phyloP scores from a whole-genome alignment of 1,140 invertebrate genomes.

The Drosophila sproati region DNA sequence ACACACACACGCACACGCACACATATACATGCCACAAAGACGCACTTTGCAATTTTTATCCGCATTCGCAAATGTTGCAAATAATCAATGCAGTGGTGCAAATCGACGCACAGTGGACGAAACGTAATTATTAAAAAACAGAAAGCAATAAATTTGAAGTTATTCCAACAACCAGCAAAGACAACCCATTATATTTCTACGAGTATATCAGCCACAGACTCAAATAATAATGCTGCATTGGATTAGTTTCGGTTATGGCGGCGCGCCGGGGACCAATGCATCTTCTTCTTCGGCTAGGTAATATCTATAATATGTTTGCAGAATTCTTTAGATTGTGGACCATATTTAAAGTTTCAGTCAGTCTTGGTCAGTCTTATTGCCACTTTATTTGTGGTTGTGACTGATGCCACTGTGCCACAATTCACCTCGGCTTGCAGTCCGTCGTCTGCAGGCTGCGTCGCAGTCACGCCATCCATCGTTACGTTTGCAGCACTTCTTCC shows the following conservation, averaged over 20 bases:
- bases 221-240: too few relatives aligned
- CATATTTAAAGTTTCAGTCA: too few relatives aligned
- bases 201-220: too few relatives aligned
- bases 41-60: constrained; percentile 29
- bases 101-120: constrained; percentile 9
- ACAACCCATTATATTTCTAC: too few relatives aligned
- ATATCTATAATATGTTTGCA: too few relatives aligned
- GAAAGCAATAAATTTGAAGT: background rate
- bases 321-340: too few relatives aligned
- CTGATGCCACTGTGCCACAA: constrained; percentile 10
- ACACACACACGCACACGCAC: background rate
- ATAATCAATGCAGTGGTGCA: constrained; percentile 24
- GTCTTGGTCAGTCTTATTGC: background rate
- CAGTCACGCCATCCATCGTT: constrained; percentile 40
- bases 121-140: background rate
- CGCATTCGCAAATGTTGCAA: constrained; percentile 20
- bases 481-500: background rate
- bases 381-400: background rate
- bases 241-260: too few relatives aligned
- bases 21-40: constrained; percentile 3
- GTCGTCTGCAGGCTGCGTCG: constrained; percentile 7
- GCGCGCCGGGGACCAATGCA: too few relatives aligned
- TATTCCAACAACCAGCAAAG: too few relatives aligned
- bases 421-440: background rate
- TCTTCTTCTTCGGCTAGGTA: too few relatives aligned